phyloP scores from a whole-genome alignment of 2,113 vertebrate species.

The Cinclus mexicanus region DNA sequence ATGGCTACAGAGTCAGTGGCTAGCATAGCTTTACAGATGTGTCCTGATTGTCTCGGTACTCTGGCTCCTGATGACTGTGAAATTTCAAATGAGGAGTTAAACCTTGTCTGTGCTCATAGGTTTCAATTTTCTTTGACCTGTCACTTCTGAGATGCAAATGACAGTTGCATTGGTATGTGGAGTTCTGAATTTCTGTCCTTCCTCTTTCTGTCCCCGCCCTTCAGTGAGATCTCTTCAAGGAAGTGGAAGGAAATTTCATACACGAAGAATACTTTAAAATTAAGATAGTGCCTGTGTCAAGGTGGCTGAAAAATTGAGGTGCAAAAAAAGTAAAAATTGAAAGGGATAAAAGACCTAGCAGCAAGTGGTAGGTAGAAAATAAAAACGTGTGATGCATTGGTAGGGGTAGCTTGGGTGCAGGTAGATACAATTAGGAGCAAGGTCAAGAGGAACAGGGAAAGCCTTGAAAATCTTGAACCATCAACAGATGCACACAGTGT shows the following conservation, averaged over 20 bases:
- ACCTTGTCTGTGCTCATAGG: not conserved
- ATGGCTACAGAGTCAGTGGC: not conserved
- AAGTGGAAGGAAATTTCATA: not conserved
- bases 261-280: not conserved
- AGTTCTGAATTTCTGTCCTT: not conserved
- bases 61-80: not conserved
- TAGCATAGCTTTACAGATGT: fast-evolving
- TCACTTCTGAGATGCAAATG: not conserved
- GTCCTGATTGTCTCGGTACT: not conserved
- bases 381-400: not conserved
- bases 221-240: not conserved
- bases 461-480: not conserved
- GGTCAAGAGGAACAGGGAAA: not conserved
- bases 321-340: not conserved
- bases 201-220: not conserved
- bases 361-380: not conserved
- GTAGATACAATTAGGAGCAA: not conserved
- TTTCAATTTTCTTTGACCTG: not conserved
- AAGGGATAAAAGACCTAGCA: not conserved
- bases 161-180: not conserved
- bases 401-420: not conserved
- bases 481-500: not conserved
- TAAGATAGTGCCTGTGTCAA: not conserved
- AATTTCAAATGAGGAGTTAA: not conserved
- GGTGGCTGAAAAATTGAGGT: not conserved